Base-by-base conservation (phyloP, 2,888 invertebrate species). In the Automeris io region DNA sequence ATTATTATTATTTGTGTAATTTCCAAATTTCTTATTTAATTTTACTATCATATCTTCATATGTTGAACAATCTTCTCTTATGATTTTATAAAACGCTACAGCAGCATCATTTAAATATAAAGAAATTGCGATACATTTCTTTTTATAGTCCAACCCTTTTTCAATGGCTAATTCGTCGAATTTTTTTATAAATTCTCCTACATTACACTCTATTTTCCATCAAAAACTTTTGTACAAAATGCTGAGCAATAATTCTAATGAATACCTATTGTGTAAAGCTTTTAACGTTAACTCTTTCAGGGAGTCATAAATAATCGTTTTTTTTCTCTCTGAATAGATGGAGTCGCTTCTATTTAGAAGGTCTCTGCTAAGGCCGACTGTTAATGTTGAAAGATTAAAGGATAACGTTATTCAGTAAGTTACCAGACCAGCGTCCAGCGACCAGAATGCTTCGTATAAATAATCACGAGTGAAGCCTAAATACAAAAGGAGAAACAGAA, bases 391-490 rank as follows among this genome's bases (percentile, higher is more conserved):
- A 51, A 70, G 68, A 74, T 71, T 71, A 73, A 72, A 70, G 62
- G 57, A 51, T 54, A 48, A 57, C 66, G 68, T 64, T 70, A 74
- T 75, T 73, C 70, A 75, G 66, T 61, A 57, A 67, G 73, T 74
- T 70, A 70, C n/a, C n/a, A n/a, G n/a, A n/a, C n/a, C n/a, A 64
- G 54, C 51, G 56, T 60, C 58, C 54, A 68, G 57, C 64, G 64
- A 71, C 73, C n/a, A n/a, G n/a, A 36, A 78, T 76, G 75, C 71
- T 76, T 70, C 64, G 66, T 74, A 77, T 78, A 79, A 79, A 79
- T 80, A 80, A 79, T 77, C 72, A 66, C 46, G 71, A 70, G 77
- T 78, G 78, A 77, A 79, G 78, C 71, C 74, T 71, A 74, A 71
- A 73, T 70, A 76, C 73, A 78, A 74, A 76, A 72, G 64, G 73